These are phyloP conservation scores for Plestiodon gilberti DNA, from an alignment of 2,113 vertebrate species.

Conservation along the genomic window DNA sequence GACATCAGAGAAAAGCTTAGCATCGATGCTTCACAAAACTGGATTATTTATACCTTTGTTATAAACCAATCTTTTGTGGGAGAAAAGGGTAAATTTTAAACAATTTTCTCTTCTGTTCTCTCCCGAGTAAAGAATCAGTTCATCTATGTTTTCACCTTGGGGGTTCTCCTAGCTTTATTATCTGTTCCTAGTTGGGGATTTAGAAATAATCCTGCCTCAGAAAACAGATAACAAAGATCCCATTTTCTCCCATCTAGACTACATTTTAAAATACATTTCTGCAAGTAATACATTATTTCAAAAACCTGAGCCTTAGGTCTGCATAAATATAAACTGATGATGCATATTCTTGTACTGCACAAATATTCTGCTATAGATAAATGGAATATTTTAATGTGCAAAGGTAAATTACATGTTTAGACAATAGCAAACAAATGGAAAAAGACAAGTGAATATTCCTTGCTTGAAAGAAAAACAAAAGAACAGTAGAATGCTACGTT, in stretches of 20 bases:
- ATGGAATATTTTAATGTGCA: constrained; percentile 1
- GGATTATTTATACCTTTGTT: background rate
- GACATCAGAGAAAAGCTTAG: constrained; percentile 22
- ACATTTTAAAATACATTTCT: constrained; percentile 20
- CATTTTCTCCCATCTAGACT: constrained; percentile 9
- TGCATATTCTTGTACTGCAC: background rate
- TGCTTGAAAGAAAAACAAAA: background rate
- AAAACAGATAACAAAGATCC: constrained; percentile 17
- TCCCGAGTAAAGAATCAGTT: constrained; percentile 15
- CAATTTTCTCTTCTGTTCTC: constrained; percentile 26
- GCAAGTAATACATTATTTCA: background rate
- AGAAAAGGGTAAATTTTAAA: constrained; percentile 19
- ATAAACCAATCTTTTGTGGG: constrained; percentile 1
- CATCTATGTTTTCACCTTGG: constrained; percentile 22
- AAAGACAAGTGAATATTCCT: background rate
- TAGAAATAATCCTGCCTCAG: background rate
- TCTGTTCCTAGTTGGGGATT: background rate
- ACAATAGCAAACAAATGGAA: background rate
- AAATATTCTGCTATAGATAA: constrained; percentile 1
- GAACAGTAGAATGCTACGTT: background rate
- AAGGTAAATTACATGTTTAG: background rate
- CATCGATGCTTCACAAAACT: constrained; percentile 1
- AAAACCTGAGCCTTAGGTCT: background rate
- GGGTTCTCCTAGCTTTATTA: background rate
- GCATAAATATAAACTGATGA: background rate